phyloP scores from a whole-genome alignment of 2,888 invertebrate species.

The Meiosimyza platycephala region DNA sequence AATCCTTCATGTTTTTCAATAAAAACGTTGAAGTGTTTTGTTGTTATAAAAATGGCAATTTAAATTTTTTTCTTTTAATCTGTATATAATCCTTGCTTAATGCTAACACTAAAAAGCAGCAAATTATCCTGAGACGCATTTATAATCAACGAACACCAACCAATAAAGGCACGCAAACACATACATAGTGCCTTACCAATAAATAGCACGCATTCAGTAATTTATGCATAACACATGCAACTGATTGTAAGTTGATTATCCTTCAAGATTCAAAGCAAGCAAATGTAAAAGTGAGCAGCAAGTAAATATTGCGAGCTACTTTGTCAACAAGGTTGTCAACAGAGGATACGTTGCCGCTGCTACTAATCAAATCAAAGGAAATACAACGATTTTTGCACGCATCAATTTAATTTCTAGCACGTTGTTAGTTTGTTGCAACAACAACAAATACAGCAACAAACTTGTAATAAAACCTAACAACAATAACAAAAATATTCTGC shows the following conservation, averaged over 20 bases:
- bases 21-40: too few species aligned
- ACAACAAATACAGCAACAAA: slow-evolving; percentile 15
- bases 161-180: too few species aligned
- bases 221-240: slow-evolving; percentile 12
- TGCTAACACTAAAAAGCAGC: too few species aligned
- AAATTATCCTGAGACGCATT: too few species aligned
- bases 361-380: slow-evolving; percentile 24
- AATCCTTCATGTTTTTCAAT: too few species aligned
- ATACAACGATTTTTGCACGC: slow-evolving; percentile 7
- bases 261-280: neutral
- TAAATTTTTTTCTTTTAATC: too few species aligned
- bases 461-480: neutral
- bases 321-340: slow-evolving; percentile 17
- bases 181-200: slow-evolving; percentile 45
- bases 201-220: slow-evolving; percentile 39
- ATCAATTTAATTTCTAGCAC: slow-evolving; percentile 19
- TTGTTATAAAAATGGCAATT: too few species aligned
- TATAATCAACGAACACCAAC: too few species aligned
- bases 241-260: slow-evolving; percentile 23
- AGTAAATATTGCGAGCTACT: neutral
- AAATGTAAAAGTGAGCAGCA: neutral
- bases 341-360: neutral
- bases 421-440: slow-evolving; percentile 13
- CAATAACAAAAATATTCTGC: neutral
- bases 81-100: too few species aligned